A percentile compares a stretch with the other conserved stretches of the same genome.
These are phyloP conservation scores for Anoplius nigerrimus DNA, from an alignment of 2,888 invertebrate genomes.

Conservation along the genomic window DNA sequence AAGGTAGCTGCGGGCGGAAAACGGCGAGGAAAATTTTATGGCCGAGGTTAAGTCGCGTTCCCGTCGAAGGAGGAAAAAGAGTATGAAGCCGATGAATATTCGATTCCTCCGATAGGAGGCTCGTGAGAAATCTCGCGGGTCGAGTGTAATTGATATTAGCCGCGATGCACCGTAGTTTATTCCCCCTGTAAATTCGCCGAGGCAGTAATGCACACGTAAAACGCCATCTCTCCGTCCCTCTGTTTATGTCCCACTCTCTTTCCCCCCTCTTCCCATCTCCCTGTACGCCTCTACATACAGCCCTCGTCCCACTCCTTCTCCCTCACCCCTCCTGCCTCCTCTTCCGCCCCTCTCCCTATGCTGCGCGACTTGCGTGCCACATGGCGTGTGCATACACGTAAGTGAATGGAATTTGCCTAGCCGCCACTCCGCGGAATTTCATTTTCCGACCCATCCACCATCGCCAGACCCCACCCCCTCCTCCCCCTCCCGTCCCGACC, in stretches of 20 bases:
- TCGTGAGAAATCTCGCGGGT: slow-evolving; percentile 42
- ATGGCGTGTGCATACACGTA: slow-evolving; percentile 45
- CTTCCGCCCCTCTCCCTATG: neutral
- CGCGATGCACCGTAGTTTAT: slow-evolving; percentile 40
- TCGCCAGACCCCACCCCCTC: slow-evolving; percentile 61
- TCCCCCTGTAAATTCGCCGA: slow-evolving; percentile 41
- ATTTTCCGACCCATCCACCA: slow-evolving; percentile 61
- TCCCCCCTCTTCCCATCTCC: neutral
- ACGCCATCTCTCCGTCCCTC: neutral
- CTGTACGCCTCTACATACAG: too few species aligned
- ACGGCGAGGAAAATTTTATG: too few species aligned
- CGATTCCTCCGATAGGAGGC: neutral
- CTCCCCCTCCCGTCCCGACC: slow-evolving; percentile 49
- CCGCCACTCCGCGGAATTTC: slow-evolving; percentile 59
- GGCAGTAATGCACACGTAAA: slow-evolving; percentile 41
- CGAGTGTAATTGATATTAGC: slow-evolving; percentile 41
- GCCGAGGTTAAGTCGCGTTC: too few species aligned
- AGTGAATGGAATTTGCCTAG: slow-evolving; percentile 55
- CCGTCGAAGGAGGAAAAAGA: too few species aligned
- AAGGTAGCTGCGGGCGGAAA: too few species aligned
- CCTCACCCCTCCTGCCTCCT: slow-evolving; percentile 7
- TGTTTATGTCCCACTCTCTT: slow-evolving; percentile 6
- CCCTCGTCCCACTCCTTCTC: neutral
- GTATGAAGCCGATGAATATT: too few species aligned
- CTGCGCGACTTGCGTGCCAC: slow-evolving; percentile 2